phyloP scores from a whole-genome alignment of 1,140 invertebrate genomes.

The Hetaerina americana region DNA sequence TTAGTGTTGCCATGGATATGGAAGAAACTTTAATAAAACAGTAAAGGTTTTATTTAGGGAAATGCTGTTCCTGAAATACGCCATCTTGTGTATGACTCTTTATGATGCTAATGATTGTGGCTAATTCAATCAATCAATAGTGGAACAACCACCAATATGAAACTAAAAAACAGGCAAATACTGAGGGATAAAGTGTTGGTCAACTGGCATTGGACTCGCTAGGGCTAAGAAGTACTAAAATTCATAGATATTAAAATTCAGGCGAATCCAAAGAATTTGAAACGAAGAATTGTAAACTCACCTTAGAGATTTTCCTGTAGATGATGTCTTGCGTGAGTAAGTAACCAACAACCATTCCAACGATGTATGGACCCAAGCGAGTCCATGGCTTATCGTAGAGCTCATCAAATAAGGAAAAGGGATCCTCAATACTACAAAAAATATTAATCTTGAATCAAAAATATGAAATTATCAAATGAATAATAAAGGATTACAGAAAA shows the following conservation, averaged over 20 bases:
- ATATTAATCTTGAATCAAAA: too few relatives aligned
- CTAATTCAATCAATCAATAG: too few relatives aligned
- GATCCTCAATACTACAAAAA: constrained; percentile 31
- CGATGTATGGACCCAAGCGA: constrained; percentile 29
- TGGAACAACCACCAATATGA: too few relatives aligned
- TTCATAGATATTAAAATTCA: background rate
- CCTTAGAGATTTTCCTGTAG: constrained; percentile 25
- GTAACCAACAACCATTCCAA: constrained; percentile 30
- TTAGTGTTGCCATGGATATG: too few relatives aligned
- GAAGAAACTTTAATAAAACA: too few relatives aligned
- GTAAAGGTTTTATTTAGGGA: too few relatives aligned
- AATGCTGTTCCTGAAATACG: too few relatives aligned
- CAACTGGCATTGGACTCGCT: background rate
- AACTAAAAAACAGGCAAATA: too few relatives aligned
- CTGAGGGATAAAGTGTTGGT: too few relatives aligned
- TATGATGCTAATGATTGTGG: too few relatives aligned
- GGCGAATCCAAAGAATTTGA: background rate
- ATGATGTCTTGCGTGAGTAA: constrained; percentile 25
- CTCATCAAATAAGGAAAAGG: constrained; percentile 30
- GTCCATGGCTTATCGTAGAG: constrained; percentile 32
- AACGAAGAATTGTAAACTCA: constrained; percentile 12
- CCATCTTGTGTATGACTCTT: too few relatives aligned
- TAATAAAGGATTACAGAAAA: too few relatives aligned
- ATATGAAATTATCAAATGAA: background rate
- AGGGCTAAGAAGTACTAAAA: background rate